These are phyloP conservation scores for Cylloceria caligata DNA, from an alignment of 2,888 invertebrate species.

Conservation along the genomic window DNA sequence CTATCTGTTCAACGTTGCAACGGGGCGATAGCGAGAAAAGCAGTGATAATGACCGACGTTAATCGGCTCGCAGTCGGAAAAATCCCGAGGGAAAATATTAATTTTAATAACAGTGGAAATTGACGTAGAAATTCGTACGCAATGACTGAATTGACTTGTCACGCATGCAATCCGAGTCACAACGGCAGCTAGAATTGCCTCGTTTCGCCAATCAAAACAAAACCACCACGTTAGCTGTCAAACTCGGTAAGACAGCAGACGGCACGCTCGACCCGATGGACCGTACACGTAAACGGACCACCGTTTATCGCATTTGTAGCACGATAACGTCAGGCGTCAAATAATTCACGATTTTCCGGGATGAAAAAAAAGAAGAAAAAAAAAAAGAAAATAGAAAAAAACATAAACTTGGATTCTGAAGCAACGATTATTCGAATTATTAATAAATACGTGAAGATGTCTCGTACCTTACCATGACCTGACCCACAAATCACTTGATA, in stretches of 20 bases:
- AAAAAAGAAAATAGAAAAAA: too few relatives aligned
- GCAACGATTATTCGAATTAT: neutral
- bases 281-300: neutral
- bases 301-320: neutral
- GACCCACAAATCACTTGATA: constrained; percentile 74
- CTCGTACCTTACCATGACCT: constrained; percentile 82
- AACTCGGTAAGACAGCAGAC: constrained; percentile 23
- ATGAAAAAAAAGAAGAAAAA: neutral
- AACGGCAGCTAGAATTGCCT: neutral
- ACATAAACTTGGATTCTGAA: too few relatives aligned
- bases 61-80: neutral
- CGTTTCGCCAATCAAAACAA: constrained; percentile 60
- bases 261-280: constrained; percentile 13
- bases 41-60: neutral
- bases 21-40: neutral
- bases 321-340: constrained; percentile 3
- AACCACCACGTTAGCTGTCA: constrained; percentile 64
- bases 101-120: neutral
- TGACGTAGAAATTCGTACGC: neutral
- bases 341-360: neutral
- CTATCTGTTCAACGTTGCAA: neutral
- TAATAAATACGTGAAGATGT: constrained; percentile 16
- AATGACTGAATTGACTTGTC: neutral
- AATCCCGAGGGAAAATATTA: neutral
- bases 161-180: neutral